Conservation (phyloP, 2,888 invertebrate genomes). For the Drosophila paucipuncta region DNA sequence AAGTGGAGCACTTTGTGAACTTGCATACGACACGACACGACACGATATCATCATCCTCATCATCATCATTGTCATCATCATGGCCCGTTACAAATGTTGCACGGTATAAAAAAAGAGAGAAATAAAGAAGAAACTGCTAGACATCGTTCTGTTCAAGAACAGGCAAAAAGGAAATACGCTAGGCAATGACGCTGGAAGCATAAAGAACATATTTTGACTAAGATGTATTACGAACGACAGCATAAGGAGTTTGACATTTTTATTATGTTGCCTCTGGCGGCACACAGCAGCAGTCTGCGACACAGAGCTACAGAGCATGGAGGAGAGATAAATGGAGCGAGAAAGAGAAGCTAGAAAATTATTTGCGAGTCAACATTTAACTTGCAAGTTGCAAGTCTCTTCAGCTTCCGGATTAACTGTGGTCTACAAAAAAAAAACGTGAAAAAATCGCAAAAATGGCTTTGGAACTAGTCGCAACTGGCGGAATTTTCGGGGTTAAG, state of each 20-base stretch:
- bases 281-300: conserved; percentile 3
- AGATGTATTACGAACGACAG: conserved; percentile 79
- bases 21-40: conserved; percentile 54
- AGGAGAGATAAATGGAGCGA: background rate
- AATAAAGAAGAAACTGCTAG: conserved; percentile 26
- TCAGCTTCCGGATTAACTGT: conserved; percentile 30
- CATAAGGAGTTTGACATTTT: conserved; percentile 81
- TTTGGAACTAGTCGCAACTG: conserved; percentile 33
- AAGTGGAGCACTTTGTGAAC: conserved; percentile 80
- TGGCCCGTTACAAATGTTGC: conserved; percentile 70
- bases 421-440: background rate
- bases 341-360: conserved; percentile 7
- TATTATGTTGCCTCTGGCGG: conserved; percentile 66
- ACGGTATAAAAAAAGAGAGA: conserved; percentile 42
- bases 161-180: conserved; percentile 44
- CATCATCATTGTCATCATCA: conserved; percentile 58
- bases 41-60: conserved; percentile 46
- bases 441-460: conserved; percentile 31
- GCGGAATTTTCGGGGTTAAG: conserved; percentile 2
- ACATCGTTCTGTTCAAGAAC: conserved; percentile 16
- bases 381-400: conserved; percentile 43
- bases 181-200: conserved; percentile 43
- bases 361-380: conserved; percentile 32
- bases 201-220: conserved; percentile 75
- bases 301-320: background rate